These are phyloP conservation scores for Brachypteracias leptosomus DNA, from an alignment of 2,113 vertebrate species.

Conservation along the genomic window DNA sequence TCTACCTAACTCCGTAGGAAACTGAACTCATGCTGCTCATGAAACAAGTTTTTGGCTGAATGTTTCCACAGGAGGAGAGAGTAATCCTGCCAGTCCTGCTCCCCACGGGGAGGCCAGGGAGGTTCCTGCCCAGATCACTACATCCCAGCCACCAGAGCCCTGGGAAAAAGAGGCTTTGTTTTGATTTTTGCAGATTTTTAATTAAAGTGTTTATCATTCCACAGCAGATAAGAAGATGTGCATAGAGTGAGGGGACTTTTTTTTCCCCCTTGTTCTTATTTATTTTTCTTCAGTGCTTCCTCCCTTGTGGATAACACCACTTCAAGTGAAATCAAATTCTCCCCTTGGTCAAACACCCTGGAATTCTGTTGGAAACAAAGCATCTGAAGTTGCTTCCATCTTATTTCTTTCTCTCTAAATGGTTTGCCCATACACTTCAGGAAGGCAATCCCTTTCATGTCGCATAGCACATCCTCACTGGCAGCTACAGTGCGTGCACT, in stretches of 20 bases:
- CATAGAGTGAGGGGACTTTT: not conserved
- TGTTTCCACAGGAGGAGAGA: not conserved
- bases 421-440: slow-evolving; percentile 33
- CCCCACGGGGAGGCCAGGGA: not conserved
- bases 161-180: not conserved
- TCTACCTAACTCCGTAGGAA: not conserved
- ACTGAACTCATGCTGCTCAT: not conserved
- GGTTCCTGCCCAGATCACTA: accelerated
- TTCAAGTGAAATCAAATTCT: slow-evolving; percentile 49
- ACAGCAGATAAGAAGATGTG: not conserved
- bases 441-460: slow-evolving; percentile 72
- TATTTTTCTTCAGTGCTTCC: not conserved
- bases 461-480: slow-evolving; percentile 68
- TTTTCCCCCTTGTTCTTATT: not conserved
- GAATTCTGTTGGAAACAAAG: slow-evolving; percentile 55
- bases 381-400: slow-evolving; percentile 42
- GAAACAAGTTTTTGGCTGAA: not conserved
- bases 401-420: slow-evolving; percentile 59
- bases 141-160: not conserved
- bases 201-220: slow-evolving; percentile 29
- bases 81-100: not conserved
- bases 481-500: slow-evolving; percentile 74
- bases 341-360: slow-evolving; percentile 34
- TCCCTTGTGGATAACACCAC: not conserved
- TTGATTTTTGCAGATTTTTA: slow-evolving; percentile 17